These are phyloP conservation scores for Gallinago stenura DNA, from an alignment of 2,797 vertebrate species.

Conservation along the genomic window DNA sequence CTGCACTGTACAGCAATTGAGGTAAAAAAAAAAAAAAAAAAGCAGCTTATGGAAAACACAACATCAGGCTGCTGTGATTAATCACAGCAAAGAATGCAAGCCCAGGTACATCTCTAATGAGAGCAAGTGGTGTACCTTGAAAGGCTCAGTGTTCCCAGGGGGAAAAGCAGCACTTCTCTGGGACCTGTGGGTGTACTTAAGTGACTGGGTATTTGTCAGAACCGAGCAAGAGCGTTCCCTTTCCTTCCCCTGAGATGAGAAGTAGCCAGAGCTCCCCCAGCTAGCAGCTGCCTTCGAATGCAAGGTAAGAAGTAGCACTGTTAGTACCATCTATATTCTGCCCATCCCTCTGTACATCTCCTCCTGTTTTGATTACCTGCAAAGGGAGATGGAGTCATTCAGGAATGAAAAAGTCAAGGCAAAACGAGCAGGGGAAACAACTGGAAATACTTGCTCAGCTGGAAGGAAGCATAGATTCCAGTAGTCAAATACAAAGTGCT, in stretches of 20 bases:
- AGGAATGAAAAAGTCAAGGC: neutral
- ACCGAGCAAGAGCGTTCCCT: neutral
- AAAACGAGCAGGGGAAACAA: neutral
- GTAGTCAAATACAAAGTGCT: neutral
- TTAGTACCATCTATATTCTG: neutral
- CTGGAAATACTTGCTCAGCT: neutral
- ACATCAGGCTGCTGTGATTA: neutral
- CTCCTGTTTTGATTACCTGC: neutral
- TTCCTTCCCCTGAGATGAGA: neutral
- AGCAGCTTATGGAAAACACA: neutral
- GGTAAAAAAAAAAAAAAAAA: neutral
- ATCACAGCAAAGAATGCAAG: neutral
- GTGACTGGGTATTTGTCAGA: neutral
- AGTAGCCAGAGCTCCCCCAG: neutral
- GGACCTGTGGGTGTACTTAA: neutral
- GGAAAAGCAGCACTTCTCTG: neutral
- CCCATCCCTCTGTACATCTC: fast-evolving
- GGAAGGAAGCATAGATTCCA: neutral
- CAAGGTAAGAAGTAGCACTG: neutral
- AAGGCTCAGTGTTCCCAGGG: neutral
- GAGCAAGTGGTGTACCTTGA: neutral
- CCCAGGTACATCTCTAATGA: neutral
- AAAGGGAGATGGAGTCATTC: neutral
- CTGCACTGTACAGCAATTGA: neutral
- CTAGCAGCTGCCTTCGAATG: neutral